Evolutionary conservation across 2,888 invertebrate species (phyloP).

Genomic region (Drosophila neotestacea): DNA sequence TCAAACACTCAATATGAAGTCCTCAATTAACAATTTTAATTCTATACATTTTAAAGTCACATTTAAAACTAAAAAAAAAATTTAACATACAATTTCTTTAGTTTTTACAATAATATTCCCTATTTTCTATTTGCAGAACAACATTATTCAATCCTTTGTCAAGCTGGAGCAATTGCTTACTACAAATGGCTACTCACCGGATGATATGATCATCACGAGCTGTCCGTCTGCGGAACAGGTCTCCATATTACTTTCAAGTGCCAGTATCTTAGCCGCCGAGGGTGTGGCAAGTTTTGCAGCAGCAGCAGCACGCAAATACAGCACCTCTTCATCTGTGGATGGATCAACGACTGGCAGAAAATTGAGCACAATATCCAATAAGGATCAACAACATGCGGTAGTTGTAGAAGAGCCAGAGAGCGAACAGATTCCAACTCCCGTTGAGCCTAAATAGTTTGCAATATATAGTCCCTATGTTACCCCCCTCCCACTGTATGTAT

Average conservation of each 20-base stretch:
- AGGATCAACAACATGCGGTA: slow-evolving; percentile 43
- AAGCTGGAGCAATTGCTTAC: slow-evolving; percentile 92
- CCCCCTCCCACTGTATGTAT: slow-evolving; percentile 50
- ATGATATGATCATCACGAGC: slow-evolving; percentile 93
- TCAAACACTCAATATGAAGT: no score
- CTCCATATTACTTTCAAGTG: slow-evolving; percentile 93
- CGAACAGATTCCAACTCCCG: slow-evolving; percentile 7
- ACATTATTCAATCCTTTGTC: slow-evolving; percentile 94
- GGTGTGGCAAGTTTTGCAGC: slow-evolving; percentile 81
- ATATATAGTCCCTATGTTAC: slow-evolving; percentile 43
- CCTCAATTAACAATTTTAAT: no score
- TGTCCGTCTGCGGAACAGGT: slow-evolving; percentile 98
- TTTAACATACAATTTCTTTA: no score
- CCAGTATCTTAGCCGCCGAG: slow-evolving; percentile 88
- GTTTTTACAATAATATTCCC: background rate
- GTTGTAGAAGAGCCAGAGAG: slow-evolving; percentile 40
- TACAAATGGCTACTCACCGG: slow-evolving; percentile 91
- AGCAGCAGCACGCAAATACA: slow-evolving; percentile 77
- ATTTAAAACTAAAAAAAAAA: no score
- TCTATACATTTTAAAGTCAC: no score
- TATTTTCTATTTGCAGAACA: slow-evolving; percentile 87
- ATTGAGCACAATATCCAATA: slow-evolving; percentile 62
- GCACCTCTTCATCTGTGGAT: slow-evolving; percentile 74
- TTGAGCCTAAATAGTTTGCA: slow-evolving; percentile 51
- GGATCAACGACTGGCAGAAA: slow-evolving; percentile 48